phyloP scores from a whole-genome alignment of 2,888 invertebrate genomes.

The Uloborus plumipes region DNA sequence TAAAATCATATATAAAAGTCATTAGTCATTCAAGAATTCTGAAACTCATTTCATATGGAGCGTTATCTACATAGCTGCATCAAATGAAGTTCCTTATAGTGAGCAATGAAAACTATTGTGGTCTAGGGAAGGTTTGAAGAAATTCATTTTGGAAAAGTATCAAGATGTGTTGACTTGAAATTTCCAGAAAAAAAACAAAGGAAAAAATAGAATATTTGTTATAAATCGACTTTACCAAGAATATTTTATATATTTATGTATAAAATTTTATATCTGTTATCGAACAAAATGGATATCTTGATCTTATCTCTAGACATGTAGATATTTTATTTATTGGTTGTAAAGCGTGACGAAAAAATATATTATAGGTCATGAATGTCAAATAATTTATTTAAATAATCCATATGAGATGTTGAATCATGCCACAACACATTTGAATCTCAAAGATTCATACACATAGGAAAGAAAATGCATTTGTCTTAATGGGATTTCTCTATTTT shows the following conservation, averaged over 20 bases:
- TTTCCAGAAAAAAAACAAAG: no score
- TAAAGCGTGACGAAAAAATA: constrained; percentile 5
- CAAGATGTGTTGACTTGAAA: no score
- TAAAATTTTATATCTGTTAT: no score
- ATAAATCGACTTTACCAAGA: no score
- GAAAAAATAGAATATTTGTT: no score
- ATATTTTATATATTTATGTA: no score
- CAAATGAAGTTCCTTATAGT: constrained; percentile 53
- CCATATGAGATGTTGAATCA: constrained; percentile 58
- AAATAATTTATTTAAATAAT: constrained; percentile 49
- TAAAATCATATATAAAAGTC: constrained; percentile 49
- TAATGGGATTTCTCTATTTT: no score
- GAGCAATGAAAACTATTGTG: constrained; percentile 10
- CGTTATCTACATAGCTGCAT: constrained; percentile 53
- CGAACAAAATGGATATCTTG: constrained; percentile 20
- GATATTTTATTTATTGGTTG: constrained; percentile 60
- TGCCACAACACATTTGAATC: constrained; percentile 42
- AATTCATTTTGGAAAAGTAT: constrained; percentile 2
- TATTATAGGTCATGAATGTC: constrained; percentile 54
- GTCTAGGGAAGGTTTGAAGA: constrained; percentile 30
- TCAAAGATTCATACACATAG: constrained; percentile 26
- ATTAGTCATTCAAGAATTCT: constrained; percentile 48
- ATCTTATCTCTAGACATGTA: constrained; percentile 35
- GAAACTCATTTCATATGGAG: constrained; percentile 60
- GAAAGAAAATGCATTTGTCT: constrained; percentile 1